phyloP scores from a whole-genome alignment of 64 coral and sea anemone genomes.

The Montipora sp. region DNA sequence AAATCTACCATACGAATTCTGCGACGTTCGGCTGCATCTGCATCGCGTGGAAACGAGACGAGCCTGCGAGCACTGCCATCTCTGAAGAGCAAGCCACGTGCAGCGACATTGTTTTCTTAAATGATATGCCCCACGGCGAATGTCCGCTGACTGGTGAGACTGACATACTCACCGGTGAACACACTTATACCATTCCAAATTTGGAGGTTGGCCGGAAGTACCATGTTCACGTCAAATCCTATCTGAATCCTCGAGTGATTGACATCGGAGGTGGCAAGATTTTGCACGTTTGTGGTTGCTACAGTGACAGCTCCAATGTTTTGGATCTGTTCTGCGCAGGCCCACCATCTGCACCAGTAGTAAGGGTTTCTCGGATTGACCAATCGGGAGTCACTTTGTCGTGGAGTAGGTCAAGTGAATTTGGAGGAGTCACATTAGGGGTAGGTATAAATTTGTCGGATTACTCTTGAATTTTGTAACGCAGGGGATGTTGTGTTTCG shows the following conservation, averaged over 20 bases:
- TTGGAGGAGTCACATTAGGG: constrained; percentile 46
- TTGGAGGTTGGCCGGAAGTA: constrained; percentile 66
- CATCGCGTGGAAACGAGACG: constrained; percentile 55
- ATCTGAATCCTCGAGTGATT: constrained; percentile 64
- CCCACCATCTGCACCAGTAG: constrained; percentile 42
- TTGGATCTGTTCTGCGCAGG: constrained; percentile 57
- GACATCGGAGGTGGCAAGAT: not conserved
- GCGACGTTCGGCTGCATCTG: constrained; percentile 47
- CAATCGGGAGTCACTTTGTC: constrained; percentile 60
- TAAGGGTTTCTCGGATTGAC: constrained; percentile 60
- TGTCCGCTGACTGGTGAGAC: constrained; percentile 28
- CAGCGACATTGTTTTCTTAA: constrained; percentile 80
- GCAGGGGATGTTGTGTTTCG: not conserved
- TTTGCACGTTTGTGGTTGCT: constrained; percentile 84
- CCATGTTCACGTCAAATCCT: constrained; percentile 55
- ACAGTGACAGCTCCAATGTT: constrained; percentile 72
- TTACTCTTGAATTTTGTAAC: not conserved
- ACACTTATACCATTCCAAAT: constrained; percentile 60
- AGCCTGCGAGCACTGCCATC: not conserved
- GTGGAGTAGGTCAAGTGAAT: constrained; percentile 71
- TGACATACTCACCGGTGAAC: constrained; percentile 63
- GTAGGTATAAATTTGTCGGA: constrained; percentile 14
- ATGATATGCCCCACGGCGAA: constrained; percentile 69
- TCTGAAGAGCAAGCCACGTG: not conserved
- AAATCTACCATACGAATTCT: constrained; percentile 44